Conservation (phyloP, 37 sponge, comb jelly and placozoan species). For the Chondrilla cf. caribensis region DNA sequence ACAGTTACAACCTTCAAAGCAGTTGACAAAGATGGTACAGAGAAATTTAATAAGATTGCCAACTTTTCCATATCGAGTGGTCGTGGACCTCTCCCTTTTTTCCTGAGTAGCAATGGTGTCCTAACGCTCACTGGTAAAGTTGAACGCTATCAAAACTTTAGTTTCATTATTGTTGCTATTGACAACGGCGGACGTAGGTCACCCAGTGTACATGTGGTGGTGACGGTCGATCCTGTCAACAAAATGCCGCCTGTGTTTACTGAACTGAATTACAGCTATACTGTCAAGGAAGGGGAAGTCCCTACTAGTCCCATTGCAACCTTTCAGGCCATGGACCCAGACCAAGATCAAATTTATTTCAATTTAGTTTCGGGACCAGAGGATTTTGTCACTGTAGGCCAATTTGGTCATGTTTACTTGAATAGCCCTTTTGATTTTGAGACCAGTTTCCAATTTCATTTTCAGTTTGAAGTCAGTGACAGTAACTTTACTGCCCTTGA, state of each 20-base stretch:
- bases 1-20: slow-evolving; percentile 22
- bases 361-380: slow-evolving; percentile 18
- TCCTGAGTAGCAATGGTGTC: background rate
- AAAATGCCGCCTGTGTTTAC: background rate
- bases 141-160: slow-evolving; percentile 6
- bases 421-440: slow-evolving; percentile 52
- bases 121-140: slow-evolving; percentile 19
- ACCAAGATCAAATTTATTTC: slow-evolving; percentile 23
- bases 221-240: slow-evolving; percentile 13
- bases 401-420: slow-evolving; percentile 41
- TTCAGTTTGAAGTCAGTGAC: slow-evolving; percentile 46
- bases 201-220: background rate
- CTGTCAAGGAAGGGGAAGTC: background rate
- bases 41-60: background rate
- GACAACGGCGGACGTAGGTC: slow-evolving; percentile 56
- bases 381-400: slow-evolving; percentile 20
- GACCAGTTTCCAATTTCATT: background rate
- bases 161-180: slow-evolving; percentile 30
- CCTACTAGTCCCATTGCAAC: background rate
- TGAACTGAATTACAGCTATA: background rate
- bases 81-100: background rate
- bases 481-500: slow-evolving; percentile 22
- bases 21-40: slow-evolving; percentile 29
- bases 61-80: background rate
- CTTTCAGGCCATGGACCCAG: slow-evolving; percentile 32